Percentiles rank a stretch among this genome's conserved stretches.
phyloP scores from a whole-genome alignment of 2,888 invertebrate genomes.

The Ophion ellenae region DNA sequence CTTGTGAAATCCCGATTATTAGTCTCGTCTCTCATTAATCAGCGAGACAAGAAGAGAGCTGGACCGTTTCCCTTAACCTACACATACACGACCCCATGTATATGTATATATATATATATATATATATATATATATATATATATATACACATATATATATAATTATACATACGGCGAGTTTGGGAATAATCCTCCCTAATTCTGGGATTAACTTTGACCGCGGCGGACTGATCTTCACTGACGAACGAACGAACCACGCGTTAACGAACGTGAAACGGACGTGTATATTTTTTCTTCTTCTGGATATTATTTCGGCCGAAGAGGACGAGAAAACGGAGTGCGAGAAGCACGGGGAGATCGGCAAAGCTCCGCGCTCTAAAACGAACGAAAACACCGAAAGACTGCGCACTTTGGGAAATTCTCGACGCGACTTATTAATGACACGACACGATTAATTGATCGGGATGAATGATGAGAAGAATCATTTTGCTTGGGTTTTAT shows the following conservation, averaged over 20 bases:
- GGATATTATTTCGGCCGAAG: too few relatives aligned
- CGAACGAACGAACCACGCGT: conserved; percentile 37
- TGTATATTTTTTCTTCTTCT: conserved; percentile 17
- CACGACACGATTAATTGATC: conserved; percentile 14
- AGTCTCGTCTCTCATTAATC: conserved; percentile 69
- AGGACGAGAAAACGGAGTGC: background rate
- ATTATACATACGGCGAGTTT: conserved; percentile 38
- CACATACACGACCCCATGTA: background rate
- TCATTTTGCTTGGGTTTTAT: background rate
- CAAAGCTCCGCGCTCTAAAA: background rate
- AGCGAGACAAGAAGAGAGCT: conserved; percentile 47
- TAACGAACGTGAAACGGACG: conserved; percentile 31
- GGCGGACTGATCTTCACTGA: conserved; percentile 17
- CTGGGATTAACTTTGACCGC: conserved; percentile 67
- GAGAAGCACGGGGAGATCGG: background rate
- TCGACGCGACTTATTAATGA: background rate
- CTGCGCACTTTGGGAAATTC: conserved; percentile 5
- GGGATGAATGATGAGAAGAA: background rate
- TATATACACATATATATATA: background rate
- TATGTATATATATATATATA: background rate
- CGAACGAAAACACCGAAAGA: too few relatives aligned
- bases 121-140: too few relatives aligned
- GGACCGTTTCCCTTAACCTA: conserved; percentile 43
- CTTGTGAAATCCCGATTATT: conserved; percentile 68
- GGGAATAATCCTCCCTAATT: conserved; percentile 69